Evolutionary conservation across 2,888 invertebrate species (phyloP), one percentile per base, ranked within the genome.

Genomic region (Junonia oenone): DNA sequence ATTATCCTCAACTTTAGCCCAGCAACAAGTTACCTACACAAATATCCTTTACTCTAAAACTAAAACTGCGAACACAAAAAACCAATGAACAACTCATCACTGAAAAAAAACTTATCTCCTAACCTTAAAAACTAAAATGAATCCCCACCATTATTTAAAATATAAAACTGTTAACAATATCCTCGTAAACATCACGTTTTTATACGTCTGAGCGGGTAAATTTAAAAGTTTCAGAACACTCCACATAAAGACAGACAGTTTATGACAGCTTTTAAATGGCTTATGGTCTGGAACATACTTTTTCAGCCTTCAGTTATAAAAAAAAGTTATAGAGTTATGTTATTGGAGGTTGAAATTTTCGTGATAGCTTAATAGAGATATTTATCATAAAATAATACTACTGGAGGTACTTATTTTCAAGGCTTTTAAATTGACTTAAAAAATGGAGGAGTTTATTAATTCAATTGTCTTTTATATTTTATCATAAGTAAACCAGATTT

Each of bases 201-300:
- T 48, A 56, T 51, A 51, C 31, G 46, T 46, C 37, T 38, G 48
- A 51, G 51, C 45, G 55, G 40, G 45, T n/a, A 49, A 50, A 55
- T 55, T 58, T 47, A 52, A 58, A 58, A 55, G 48, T 55, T 58
- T 58, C 53, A 56, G 50, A 50, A 29, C 46, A 51, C 40, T 45
- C 40, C 31, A 53, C 48, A 61, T 63, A 61, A 61, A 59, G 57
- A 57, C 49, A 46, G 56, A 37, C 49, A 33, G 40, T 64, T 56
- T 61, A 62, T 54, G 61, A 48, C 35, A 29, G 59, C 63, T 61
- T 61, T 62, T 59, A 50, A 54, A 47, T 46, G 52, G 38, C 46
- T 38, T 37, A 52, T 29, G 55, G 50, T 33, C 22, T 38, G 51
- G 51, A 51, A 55, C 51, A 26, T 43, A 22, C 46, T 17, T 29